Evolutionary conservation across 2,797 vertebrate genomes (phyloP), one percentile per base, ranked within the genome.

Genomic region (Lerista edwardsae): DNA sequence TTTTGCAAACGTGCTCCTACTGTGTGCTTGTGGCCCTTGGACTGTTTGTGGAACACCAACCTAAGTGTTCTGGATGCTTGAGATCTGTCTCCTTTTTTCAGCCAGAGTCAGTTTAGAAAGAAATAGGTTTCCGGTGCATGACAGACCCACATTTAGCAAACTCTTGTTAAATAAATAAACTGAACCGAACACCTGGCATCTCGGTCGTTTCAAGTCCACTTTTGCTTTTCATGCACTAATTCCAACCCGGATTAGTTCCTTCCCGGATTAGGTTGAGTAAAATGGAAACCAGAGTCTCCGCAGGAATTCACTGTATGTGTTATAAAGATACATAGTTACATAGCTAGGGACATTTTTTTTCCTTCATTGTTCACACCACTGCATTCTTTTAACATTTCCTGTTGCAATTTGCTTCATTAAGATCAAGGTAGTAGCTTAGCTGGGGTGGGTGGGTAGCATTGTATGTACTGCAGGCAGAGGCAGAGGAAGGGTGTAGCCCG

Each of bases 361-460:
- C 12, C 25, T 25, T 27, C 3, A n/a, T 21, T 34, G 55, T 83
- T 75, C 6, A 25, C 7, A 64, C 14, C 64, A 8, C 57, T 25
- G 23, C 2, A 47, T 73, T 61, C 11, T 74, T 73, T 82, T 34
- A 62, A 21, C 64, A 47, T 17, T 41, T 44, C 61, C 0, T 61
- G 80, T 23, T 4, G 19, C 75, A n/a, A 61, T 86, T 83, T 81
- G 86, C 79, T 77, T 77, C 79, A 68, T 68, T 57, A n/a, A 9
- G 84, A 86, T 61, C 87, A 90, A 86, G n/a, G n/a, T n/a, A n/a
- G n/a, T n/a, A n/a, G n/a, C n/a, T n/a, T n/a, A n/a, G n/a, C n/a
- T n/a, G n/a, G n/a, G n/a, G n/a, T n/a, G n/a, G n/a, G n/a, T n/a
- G n/a, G n/a, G n/a, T n/a, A n/a, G n/a, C n/a, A n/a, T n/a, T n/a